phyloP scores from a whole-genome alignment of 2,797 vertebrate genomes.

The Oceanodroma leucorhoa region DNA sequence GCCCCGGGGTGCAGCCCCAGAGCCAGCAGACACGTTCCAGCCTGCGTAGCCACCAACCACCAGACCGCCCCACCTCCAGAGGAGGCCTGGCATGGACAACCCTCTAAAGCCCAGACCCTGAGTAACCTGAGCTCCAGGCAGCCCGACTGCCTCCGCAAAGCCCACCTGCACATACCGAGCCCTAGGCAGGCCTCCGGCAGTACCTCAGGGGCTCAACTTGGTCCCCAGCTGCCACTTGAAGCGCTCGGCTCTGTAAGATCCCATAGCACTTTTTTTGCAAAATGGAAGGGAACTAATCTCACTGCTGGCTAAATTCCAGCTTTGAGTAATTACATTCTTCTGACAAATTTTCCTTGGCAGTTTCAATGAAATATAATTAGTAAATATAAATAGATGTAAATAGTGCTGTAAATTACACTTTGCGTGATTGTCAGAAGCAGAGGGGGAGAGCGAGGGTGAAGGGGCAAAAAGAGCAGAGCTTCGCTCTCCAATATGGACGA shows the following conservation, averaged over 20 bases:
- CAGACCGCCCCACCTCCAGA: not conserved
- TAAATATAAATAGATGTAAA: constrained; percentile 68
- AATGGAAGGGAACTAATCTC: constrained; percentile 49
- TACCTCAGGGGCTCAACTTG: not conserved
- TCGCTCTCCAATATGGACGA: not conserved
- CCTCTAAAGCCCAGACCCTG: not conserved
- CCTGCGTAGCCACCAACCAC: not conserved
- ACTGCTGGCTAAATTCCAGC: constrained; percentile 47
- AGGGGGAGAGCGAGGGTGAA: not conserved
- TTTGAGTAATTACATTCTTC: constrained; percentile 64
- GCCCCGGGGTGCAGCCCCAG: not conserved
- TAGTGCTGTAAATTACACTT: constrained; percentile 52
- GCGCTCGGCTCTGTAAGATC: not conserved
- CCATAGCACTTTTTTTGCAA: not conserved
- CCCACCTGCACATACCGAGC: not conserved
- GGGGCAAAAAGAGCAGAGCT: not conserved
- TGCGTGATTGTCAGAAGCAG: not conserved
- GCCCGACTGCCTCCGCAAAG: not conserved
- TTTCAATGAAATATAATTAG: constrained; percentile 63
- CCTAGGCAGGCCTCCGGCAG: not conserved
- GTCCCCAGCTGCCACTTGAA: not conserved
- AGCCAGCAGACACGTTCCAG: not conserved
- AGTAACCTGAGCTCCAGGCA: not conserved
- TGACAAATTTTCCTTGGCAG: constrained; percentile 66
- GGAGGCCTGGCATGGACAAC: not conserved